These are phyloP conservation scores for Trogon melanurus DNA, from an alignment of 2,113 vertebrate genomes.

Conservation along the genomic window DNA sequence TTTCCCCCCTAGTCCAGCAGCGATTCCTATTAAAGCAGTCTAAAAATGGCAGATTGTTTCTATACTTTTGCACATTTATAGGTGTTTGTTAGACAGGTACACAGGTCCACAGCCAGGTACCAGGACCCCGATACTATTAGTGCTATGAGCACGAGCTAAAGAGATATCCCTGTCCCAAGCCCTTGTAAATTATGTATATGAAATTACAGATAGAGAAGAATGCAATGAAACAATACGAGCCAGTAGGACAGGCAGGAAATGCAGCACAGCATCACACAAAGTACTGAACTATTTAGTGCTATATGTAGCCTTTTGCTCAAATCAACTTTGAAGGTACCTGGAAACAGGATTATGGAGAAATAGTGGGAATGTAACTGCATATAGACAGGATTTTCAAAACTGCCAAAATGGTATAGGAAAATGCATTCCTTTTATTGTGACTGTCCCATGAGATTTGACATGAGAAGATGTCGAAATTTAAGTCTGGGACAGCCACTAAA, in stretches of 20 bases:
- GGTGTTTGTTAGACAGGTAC: neutral
- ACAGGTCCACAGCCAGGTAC: neutral
- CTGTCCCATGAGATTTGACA: neutral
- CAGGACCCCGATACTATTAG: neutral
- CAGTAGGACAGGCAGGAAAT: neutral
- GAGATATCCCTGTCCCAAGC: neutral
- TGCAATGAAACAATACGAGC: neutral
- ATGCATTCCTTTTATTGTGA: neutral
- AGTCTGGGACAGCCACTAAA: too few species aligned
- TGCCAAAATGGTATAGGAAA: neutral
- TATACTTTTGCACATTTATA: neutral
- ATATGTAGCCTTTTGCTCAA: neutral
- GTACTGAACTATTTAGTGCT: neutral
- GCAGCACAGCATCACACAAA: neutral
- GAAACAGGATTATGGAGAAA: neutral
- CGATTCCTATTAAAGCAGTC: neutral
- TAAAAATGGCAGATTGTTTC: constrained; percentile 1
- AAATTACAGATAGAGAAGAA: neutral
- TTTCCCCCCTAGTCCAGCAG: neutral
- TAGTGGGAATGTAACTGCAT: neutral
- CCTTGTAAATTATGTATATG: neutral
- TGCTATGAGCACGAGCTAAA: neutral
- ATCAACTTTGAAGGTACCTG: neutral
- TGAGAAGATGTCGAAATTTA: too few species aligned
- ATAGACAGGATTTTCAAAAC: neutral